phyloP scores from a whole-genome alignment of 2,888 invertebrate genomes.

The Agriopis aurantiaria region DNA sequence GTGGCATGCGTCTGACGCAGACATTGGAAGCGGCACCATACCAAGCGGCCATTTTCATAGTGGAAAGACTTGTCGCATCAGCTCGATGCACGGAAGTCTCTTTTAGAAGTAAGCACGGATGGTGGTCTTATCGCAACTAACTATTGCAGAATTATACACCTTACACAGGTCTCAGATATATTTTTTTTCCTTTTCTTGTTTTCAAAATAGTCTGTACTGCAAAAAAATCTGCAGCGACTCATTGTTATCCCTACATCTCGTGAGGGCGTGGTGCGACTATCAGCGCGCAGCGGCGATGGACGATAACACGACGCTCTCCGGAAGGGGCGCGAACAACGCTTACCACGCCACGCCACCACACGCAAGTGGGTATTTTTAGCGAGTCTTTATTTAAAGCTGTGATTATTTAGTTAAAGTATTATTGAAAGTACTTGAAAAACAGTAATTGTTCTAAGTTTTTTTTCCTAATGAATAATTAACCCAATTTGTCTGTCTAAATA shows the following conservation, averaged over 20 bases:
- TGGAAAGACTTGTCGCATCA: too few relatives aligned
- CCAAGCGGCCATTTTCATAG: too few relatives aligned
- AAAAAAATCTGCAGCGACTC: conserved; percentile 40
- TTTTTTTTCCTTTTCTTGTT: not conserved
- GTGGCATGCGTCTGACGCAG: too few relatives aligned
- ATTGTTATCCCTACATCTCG: conserved; percentile 39
- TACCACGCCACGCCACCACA: conserved; percentile 32
- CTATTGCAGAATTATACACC: too few relatives aligned
- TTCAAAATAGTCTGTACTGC: conserved; percentile 4
- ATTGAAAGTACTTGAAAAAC: too few relatives aligned
- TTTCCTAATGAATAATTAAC: too few relatives aligned
- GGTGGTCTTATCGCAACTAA: too few relatives aligned
- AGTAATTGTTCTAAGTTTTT: not conserved
- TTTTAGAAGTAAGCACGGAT: too few relatives aligned
- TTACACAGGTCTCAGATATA: too few relatives aligned
- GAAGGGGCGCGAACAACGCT: conserved; percentile 42
- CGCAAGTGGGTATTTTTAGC: conserved; percentile 37
- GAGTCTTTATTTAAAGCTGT: conserved; percentile 7
- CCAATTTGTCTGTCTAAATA: too few relatives aligned
- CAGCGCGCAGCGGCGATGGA: conserved; percentile 39
- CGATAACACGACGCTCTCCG: conserved; percentile 39
- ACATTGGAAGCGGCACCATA: too few relatives aligned
- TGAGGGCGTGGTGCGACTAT: conserved; percentile 49
- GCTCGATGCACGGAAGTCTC: too few relatives aligned
- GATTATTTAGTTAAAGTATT: not conserved